These are phyloP conservation scores for Liodrosophila aerea DNA, from an alignment of 2,888 invertebrate genomes.

Conservation along the genomic window DNA sequence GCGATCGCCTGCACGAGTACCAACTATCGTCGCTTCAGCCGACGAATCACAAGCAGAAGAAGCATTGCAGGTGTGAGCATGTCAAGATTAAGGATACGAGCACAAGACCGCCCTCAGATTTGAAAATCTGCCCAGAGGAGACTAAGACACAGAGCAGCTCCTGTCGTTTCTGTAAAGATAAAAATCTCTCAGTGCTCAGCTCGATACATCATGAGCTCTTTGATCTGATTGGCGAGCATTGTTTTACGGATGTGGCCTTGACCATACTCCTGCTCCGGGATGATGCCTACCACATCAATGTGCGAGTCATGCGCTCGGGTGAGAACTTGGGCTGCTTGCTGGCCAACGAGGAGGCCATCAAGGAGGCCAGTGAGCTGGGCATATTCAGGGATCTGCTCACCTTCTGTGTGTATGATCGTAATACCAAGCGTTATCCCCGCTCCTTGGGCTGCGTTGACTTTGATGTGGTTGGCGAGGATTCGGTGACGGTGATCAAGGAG, in stretches of 20 bases:
- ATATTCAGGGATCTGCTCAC: conserved; percentile 57
- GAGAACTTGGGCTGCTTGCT: conserved; percentile 59
- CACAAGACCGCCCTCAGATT: too few relatives aligned
- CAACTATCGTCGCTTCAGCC: too few relatives aligned
- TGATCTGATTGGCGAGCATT: conserved; percentile 27
- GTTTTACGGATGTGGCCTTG: conserved; percentile 41
- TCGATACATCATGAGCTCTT: conserved; percentile 38
- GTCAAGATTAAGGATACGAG: too few relatives aligned
- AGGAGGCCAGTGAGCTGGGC: conserved; percentile 39
- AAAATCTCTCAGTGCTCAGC: conserved; percentile 16
- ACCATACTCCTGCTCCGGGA: conserved; percentile 63
- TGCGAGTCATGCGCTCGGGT: conserved; percentile 43
- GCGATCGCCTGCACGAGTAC: background rate
- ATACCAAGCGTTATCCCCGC: conserved; percentile 7
- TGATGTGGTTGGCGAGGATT: conserved; percentile 40
- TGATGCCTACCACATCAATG: conserved; percentile 70
- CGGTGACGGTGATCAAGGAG: too few relatives aligned
- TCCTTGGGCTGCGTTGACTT: conserved; percentile 46
- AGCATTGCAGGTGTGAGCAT: too few relatives aligned
- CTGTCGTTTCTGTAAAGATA: conserved; percentile 48
- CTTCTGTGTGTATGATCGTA: conserved; percentile 58
- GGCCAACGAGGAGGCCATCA: conserved; percentile 58
- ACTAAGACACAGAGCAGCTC: too few relatives aligned
- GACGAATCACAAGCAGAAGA: too few relatives aligned
- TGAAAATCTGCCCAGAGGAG: too few relatives aligned